Evolutionary conservation across 2,113 vertebrate species (phyloP), one percentile per base, ranked within the genome.

Genomic region (Cyprichromis sp.): DNA sequence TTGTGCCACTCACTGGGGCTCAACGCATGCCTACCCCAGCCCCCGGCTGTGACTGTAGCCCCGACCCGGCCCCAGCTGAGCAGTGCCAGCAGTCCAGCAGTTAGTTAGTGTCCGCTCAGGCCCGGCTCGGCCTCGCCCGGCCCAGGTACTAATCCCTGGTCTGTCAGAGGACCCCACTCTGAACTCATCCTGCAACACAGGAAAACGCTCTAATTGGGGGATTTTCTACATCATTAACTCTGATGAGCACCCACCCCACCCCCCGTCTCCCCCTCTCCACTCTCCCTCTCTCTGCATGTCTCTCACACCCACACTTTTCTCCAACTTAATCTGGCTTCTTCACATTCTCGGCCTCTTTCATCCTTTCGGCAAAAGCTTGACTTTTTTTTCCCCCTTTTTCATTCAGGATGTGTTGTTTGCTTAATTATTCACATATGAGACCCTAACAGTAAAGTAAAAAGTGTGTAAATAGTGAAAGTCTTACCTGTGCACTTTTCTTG

Each of bases 161-260:
- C 93, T 96, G 95, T 96, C 96, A 95, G 94, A 94, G 94, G 92
- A 95, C 93, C 95, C 91, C 21, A 86, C 88, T 89, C 95, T 96
- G 96, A 97, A 96, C 96, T 96, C 95, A 96, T 96, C 95, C 95
- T 95, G 94, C 91, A 94, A 95, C 93, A 93, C 93, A 95, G 95
- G 95, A 95, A 96, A 97, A 95, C 88, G 93, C 95, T 95, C 95
- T 97, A 97, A 97, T 97, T 97, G 96, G 96, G 94, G 96, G 96
- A 97, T 97, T 97, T 97, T 97, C 96, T 94, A 93, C 96, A 96
- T 96, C 95, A 96, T 97, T 96, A 97, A 93, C 88, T 93, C 91
- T 86, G 93, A 96, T 94, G 95, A 96, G 96, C 95, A 94, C 89
- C 91, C 47, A 40, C 84, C 16, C 38, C 40, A 34, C 79, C 82